phyloP scores from a whole-genome alignment of 1,140 invertebrate species.

The Penaeus japonicus region DNA sequence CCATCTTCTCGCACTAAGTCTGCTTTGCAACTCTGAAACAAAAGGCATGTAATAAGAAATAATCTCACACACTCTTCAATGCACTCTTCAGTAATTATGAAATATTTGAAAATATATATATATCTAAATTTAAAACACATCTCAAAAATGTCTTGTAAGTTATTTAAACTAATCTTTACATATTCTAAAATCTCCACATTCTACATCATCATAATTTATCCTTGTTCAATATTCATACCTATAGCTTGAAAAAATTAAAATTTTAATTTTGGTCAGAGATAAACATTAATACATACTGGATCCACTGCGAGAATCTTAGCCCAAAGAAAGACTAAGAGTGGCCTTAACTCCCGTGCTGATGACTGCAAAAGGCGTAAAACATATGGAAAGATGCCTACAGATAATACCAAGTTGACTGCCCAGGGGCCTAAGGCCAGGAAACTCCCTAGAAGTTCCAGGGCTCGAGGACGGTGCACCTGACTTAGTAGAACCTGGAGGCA shows the following conservation, averaged over 20 bases:
- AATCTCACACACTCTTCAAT: too few species aligned
- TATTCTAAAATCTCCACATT: neutral
- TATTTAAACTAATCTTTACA: neutral
- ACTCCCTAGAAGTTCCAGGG: slow-evolving; percentile 91
- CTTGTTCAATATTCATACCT: too few species aligned
- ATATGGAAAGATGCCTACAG: slow-evolving; percentile 99
- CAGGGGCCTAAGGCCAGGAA: slow-evolving; percentile 96
- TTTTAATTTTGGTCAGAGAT: neutral
- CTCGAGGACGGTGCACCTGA: slow-evolving; percentile 94
- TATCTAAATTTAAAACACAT: neutral
- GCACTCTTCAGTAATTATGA: neutral
- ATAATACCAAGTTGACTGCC: slow-evolving; percentile 95
- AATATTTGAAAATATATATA: neutral
- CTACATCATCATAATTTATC: too few species aligned
- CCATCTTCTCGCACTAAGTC: slow-evolving; percentile 95
- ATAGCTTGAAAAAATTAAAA: too few species aligned
- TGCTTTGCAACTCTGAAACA: slow-evolving; percentile 84
- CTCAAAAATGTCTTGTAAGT: neutral
- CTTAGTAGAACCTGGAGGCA: slow-evolving; percentile 82
- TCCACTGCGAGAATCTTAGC: slow-evolving; percentile 98
- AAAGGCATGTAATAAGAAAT: neutral
- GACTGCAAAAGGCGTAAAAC: slow-evolving; percentile 80
- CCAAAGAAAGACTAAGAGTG: slow-evolving; percentile 97
- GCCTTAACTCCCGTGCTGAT: slow-evolving; percentile 78
- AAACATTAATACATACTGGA: slow-evolving; percentile 73